Percentiles rank a stretch among this genome's conserved stretches.
Conservation (phyloP, 1,140 invertebrate genomes). For the Ladona fulva region DNA sequence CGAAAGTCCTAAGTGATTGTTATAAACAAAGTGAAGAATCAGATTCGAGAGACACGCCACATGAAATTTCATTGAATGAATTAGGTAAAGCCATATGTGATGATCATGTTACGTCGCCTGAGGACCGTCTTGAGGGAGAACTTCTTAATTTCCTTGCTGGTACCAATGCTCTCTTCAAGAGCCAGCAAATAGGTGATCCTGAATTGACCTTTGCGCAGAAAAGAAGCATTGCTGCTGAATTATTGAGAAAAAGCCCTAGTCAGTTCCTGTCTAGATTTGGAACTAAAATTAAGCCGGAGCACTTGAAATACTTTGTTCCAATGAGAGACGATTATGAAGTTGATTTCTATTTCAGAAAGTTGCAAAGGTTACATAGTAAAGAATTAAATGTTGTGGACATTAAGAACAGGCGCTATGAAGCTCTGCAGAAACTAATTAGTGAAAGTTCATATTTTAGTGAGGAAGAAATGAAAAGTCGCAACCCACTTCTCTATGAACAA, state of each 20-base stretch:
- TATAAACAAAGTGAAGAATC: too few species aligned
- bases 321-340: constrained; percentile 45
- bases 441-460: constrained; percentile 79
- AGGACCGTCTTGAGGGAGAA: neutral
- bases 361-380: constrained; percentile 45
- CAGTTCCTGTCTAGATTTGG: constrained; percentile 70
- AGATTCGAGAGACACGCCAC: too few species aligned
- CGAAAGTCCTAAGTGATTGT: too few species aligned
- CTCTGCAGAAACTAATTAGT: constrained; percentile 61
- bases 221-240: constrained; percentile 50
- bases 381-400: constrained; percentile 39
- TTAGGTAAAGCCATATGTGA: too few species aligned
- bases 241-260: constrained; percentile 53
- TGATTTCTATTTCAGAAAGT: constrained; percentile 44
- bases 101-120: neutral
- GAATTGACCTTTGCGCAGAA: constrained; percentile 62
- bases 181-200: constrained; percentile 65
- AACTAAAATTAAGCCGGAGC: constrained; percentile 52
- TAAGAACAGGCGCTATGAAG: constrained; percentile 74
- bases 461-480: constrained; percentile 83
- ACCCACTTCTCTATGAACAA: constrained; percentile 81
- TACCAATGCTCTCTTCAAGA: constrained; percentile 46
- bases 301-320: constrained; percentile 55
- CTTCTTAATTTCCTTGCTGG: neutral
- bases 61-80: too few species aligned